A percentile compares a stretch with the other conserved stretches of the same genome.
These are phyloP conservation scores for Bostrychus sinensis DNA, from an alignment of 2,113 vertebrate species.

Conservation along the genomic window DNA sequence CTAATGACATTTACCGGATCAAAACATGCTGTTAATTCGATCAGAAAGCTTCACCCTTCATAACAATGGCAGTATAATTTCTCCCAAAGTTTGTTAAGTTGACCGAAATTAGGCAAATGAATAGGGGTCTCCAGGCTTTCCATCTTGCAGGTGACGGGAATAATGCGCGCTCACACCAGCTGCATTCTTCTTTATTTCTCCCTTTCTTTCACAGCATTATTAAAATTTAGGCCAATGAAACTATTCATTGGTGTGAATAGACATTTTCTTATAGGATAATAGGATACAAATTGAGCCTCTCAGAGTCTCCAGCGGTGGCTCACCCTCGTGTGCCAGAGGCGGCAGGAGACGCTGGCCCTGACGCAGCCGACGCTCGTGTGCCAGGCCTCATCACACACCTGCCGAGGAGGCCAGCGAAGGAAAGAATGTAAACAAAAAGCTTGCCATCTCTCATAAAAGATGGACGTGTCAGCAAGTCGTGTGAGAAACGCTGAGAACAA, in stretches of 20 bases:
- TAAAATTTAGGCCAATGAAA: slow-evolving; percentile 98
- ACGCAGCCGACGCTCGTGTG: slow-evolving; percentile 86
- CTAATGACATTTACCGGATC: slow-evolving; percentile 99
- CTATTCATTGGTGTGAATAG: slow-evolving; percentile 99
- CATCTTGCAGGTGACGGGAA: slow-evolving; percentile 97
- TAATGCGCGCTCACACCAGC: slow-evolving; percentile 96
- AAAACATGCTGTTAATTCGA: slow-evolving; percentile 99
- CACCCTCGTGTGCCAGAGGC: slow-evolving; percentile 95
- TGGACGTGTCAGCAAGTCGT: slow-evolving; percentile 97
- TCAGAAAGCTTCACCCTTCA: slow-evolving; percentile 98
- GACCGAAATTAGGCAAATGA: slow-evolving; percentile 99
- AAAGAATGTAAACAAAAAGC: slow-evolving; percentile 94
- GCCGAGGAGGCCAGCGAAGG: slow-evolving; percentile 90
- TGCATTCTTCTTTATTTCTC: slow-evolving; percentile 97
- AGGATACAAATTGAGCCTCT: slow-evolving; percentile 99
- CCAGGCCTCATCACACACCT: slow-evolving; percentile 96
- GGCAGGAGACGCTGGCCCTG: slow-evolving; percentile 83
- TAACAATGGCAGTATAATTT: slow-evolving; percentile 99
- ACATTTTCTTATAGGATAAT: slow-evolving; percentile 99
- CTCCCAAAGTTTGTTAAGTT: slow-evolving; percentile 99
- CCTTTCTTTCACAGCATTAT: slow-evolving; percentile 94
- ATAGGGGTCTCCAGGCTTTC: slow-evolving; percentile 95
- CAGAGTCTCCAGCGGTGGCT: slow-evolving; percentile 86
- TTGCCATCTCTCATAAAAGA: slow-evolving; percentile 92
- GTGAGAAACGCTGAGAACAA: slow-evolving; percentile 97